Conservation (phyloP, 2,113 vertebrate species). For the Lepus timidus region DNA sequence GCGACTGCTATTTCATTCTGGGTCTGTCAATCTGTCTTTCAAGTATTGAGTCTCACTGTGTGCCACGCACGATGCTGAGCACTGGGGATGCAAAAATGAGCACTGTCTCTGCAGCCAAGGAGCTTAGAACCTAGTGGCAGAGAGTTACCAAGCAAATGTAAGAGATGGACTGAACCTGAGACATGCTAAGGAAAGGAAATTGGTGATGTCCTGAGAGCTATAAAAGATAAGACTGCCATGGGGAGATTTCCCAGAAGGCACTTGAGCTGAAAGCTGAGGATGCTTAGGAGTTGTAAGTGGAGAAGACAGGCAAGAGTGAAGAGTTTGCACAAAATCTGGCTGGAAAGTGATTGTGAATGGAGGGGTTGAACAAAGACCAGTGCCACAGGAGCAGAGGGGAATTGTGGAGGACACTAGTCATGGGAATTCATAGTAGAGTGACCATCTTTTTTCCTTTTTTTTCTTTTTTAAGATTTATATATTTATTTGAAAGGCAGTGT, state of each 20-base stretch:
- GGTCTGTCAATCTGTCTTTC: background rate
- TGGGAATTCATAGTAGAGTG: background rate
- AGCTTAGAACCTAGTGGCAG: background rate
- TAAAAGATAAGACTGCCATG: accelerated
- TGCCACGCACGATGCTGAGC: background rate
- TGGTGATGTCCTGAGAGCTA: background rate
- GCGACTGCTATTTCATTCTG: background rate
- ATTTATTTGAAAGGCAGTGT: too few species aligned
- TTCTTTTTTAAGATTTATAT: too few species aligned
- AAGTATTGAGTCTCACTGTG: background rate
- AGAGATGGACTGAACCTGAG: background rate
- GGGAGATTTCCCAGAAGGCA: background rate
- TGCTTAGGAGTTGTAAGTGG: background rate
- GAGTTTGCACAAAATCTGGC: accelerated
- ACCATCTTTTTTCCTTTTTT: too few species aligned
- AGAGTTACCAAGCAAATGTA: background rate
- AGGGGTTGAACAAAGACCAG: background rate
- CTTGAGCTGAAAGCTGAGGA: background rate
- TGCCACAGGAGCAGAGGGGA: background rate
- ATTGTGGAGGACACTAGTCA: background rate
- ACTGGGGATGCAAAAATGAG: background rate
- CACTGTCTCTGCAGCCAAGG: background rate
- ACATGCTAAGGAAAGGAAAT: background rate
- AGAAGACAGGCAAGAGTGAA: background rate
- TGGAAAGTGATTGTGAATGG: background rate